Evolutionary conservation across 2,113 vertebrate genomes (phyloP), one percentile per base, ranked within the genome.

Genomic region (Catharus minimus): DNA sequence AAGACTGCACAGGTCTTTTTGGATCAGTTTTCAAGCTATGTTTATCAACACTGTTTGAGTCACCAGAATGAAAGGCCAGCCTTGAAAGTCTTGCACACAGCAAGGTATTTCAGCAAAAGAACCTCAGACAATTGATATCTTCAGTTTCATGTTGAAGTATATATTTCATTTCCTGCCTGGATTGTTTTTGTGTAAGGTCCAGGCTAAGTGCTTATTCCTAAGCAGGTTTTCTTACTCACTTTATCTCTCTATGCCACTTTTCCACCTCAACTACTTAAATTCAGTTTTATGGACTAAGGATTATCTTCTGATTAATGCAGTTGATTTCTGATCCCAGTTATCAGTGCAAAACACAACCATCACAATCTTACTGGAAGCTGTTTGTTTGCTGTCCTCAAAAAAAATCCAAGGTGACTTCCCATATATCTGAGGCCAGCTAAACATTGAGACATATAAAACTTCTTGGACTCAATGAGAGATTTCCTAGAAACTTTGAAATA

Each of bases 1-100:
- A 94, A 93, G 91, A 75, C 43, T 19, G 15, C 57, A 53, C 13
- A 19, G 49, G 49, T 82, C 41, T 38, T 65, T 90, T 78, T 49
- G 82, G 78, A 76, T 88, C 79, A 58, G 50, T 82, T 94, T 89
- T 89, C 74, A 83, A 80, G 52, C 47, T 66, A 6, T 58, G 68
- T 90, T 94, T 92, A 91, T 82, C 91, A 88, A 90, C 77, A 44
- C 18, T 33, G 30, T 30, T n/a, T 72, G 68, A 81, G 76, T 44
- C 61, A 73, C 28, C 53, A 41, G 33, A 82, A 60, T 77, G 61
- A 86, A 93, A 86, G 83, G 30, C 12, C 79, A 81, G 74, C 58
- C 80, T 79, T 86, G 49, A 56, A 82, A 88, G 69, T 55, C 77
- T 61, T 55, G 60, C 65, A 88, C 28, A 30, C 33, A 78, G 57